phyloP scores from a whole-genome alignment of 2,113 vertebrate species.

The Apus apus region DNA sequence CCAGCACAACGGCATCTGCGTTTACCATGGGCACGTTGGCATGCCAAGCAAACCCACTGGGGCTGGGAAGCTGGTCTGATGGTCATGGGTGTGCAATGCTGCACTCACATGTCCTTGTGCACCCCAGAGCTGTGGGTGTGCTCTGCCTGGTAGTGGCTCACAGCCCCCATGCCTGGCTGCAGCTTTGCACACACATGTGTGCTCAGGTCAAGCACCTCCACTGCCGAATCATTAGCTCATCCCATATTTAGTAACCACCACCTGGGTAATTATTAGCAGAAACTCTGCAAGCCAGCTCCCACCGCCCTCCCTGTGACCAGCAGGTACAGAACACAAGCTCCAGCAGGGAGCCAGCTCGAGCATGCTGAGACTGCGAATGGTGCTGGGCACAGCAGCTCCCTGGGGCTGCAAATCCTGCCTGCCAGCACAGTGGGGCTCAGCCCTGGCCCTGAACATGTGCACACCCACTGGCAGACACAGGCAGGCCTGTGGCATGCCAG shows the following conservation, averaged over 20 bases:
- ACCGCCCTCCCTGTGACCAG: rapidly evolving
- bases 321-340: neutral
- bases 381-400: neutral
- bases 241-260: slow-evolving; percentile 4
- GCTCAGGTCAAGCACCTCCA: neutral
- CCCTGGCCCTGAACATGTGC: rapidly evolving
- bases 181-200: rapidly evolving
- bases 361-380: neutral
- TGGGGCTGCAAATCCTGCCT: neutral
- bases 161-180: neutral
- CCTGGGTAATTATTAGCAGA: slow-evolving; percentile 2
- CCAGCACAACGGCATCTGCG: rapidly evolving
- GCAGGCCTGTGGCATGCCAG: neutral
- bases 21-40: neutral
- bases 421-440: rapidly evolving
- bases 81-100: rapidly evolving
- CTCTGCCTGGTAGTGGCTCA: neutral
- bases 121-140: rapidly evolving
- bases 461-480: neutral
- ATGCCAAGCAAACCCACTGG: neutral
- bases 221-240: neutral
- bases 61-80: neutral
- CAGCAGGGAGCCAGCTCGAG: neutral
- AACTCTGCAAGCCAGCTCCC: neutral
- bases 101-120: rapidly evolving